Evolutionary conservation across 1,140 invertebrate species (phyloP).

Genomic region (Eueides isabella): DNA sequence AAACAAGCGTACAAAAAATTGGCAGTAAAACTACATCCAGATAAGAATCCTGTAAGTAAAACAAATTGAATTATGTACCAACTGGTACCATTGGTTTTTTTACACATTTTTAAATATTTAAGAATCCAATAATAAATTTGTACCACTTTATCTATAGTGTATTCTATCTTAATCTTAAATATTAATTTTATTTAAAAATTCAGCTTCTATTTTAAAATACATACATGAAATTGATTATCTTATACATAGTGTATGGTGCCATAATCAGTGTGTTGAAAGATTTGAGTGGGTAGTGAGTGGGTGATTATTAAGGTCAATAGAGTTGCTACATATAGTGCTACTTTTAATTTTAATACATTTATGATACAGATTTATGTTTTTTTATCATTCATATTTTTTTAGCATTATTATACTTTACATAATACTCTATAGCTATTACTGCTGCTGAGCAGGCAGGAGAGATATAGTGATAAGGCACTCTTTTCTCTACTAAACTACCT

Average conservation of each 20-base stretch:
- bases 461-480: too few relatives aligned
- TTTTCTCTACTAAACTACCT: too few relatives aligned
- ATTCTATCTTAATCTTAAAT: neutral
- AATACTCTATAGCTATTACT: too few relatives aligned
- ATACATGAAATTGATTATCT: neutral
- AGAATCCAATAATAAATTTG: too few relatives aligned
- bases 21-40: slow-evolving; percentile 91
- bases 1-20: slow-evolving; percentile 92
- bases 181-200: neutral
- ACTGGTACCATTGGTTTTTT: too few relatives aligned
- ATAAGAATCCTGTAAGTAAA: slow-evolving; percentile 89
- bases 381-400: too few relatives aligned
- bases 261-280: slow-evolving; percentile 13
- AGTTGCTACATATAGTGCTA: neutral
- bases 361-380: too few relatives aligned
- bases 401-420: too few relatives aligned
- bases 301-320: slow-evolving; percentile 23
- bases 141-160: neutral
- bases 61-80: neutral
- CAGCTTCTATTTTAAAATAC: neutral
- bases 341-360: neutral
- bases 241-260: neutral
- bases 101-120: slow-evolving; percentile 24
- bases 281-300: slow-evolving; percentile 19
- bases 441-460: too few relatives aligned